Evolutionary conservation across 2,888 invertebrate species (phyloP), one percentile per base, ranked within the genome.

Genomic region (Standfussiana lucernea): DNA sequence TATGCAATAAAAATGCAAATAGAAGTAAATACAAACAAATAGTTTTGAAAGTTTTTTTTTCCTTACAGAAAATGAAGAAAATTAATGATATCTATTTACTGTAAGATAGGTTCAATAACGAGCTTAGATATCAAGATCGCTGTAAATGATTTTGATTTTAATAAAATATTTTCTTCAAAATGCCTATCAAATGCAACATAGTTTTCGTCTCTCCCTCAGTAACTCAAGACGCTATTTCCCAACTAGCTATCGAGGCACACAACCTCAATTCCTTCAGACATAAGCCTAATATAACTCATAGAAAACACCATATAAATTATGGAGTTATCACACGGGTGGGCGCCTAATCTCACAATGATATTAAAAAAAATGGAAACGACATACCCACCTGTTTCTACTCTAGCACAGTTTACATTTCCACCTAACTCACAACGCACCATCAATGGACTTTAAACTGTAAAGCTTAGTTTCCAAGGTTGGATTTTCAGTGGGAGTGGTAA

Each of bases 351-450:
- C 89, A 89, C 77, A 89, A 89, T 89, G 87, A 92, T 91, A 91
- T 90, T 85, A 89, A 91, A 90, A 92, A 93, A 93, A 92, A 86
- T 89, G 87, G 90, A 92, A 92, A 92, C 89, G 88, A 86, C 89
- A 89, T 80, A 85, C 86, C 89, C 93, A 94, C 92, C 92, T 93
- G 93, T 91, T 91, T 89, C 78, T 82, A 81, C 87, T 86, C 72
- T 75, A 64, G 42, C 65, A 65, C 66, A 21, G 77, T 56, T 37
- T n/a, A 10, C 70, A 66, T n/a, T 53, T 35, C 8, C 72, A 73
- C 62, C 0, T 69, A 86, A 73, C 79, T 79, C 53, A 0, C 11
- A 0, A 10, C 0, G 11, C 3, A 24, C 0, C 1, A 4, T 0
- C n/a, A 73, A 13, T 1, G 15, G 15, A 88, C 72, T 75, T 64